Evolutionary conservation across 2,797 vertebrate genomes (phyloP).

Genomic region (Tenualosa ilisha): DNA sequence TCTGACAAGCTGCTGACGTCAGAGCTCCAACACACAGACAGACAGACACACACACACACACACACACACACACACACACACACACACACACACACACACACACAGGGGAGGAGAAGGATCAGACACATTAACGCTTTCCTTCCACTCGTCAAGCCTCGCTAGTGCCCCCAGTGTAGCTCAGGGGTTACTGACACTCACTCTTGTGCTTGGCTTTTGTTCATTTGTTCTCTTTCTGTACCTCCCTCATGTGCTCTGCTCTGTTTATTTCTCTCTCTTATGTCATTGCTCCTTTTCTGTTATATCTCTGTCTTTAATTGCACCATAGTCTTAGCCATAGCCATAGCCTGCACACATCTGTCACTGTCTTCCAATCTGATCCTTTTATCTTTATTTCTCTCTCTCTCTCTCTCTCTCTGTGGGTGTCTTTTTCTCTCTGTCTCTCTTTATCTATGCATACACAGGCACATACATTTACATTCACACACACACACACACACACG

Average conservation of each 20-base stretch:
- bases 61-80: constrained; percentile 23
- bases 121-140: constrained; percentile 14
- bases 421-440: background rate
- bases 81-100: constrained; percentile 7
- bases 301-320: background rate
- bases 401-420: background rate
- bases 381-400: background rate
- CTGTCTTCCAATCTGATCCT: background rate
- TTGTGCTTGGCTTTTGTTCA: background rate
- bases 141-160: background rate
- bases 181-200: background rate
- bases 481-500: background rate
- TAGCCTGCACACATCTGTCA: background rate
- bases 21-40: constrained; percentile 42
- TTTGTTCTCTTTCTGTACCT: background rate
- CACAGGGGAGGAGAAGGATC: background rate
- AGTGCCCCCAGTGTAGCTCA: background rate
- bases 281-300: background rate
- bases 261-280: background rate
- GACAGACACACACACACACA: constrained; percentile 20
- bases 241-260: background rate
- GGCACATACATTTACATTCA: background rate
- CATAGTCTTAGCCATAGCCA: background rate
- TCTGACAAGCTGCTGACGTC: constrained; percentile 30
- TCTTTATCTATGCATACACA: background rate